These are phyloP conservation scores for Formicarius rufipectus DNA, from an alignment of 2,113 vertebrate genomes.

Conservation along the genomic window DNA sequence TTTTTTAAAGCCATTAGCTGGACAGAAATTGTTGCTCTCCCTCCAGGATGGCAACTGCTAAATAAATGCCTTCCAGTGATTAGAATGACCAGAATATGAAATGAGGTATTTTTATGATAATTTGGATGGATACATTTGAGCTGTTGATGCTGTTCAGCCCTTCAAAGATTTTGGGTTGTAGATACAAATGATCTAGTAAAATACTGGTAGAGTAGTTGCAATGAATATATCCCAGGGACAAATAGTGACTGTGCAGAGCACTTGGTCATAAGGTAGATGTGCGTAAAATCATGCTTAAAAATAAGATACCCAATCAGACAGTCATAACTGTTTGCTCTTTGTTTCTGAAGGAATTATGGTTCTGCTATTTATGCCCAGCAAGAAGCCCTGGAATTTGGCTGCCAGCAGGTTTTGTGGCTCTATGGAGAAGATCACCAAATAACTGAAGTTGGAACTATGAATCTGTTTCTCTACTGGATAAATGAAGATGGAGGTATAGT, in stretches of 20 bases:
- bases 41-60: neutral
- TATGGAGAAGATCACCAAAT: slow-evolving; percentile 88
- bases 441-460: slow-evolving; percentile 94
- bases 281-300: neutral
- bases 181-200: neutral
- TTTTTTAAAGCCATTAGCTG: neutral
- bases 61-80: neutral
- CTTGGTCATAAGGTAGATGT: neutral
- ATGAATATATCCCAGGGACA: neutral
- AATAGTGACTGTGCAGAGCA: neutral
- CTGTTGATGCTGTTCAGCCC: neutral
- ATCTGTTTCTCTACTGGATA: slow-evolving; percentile 91
- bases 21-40: neutral
- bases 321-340: neutral
- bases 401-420: slow-evolving; percentile 92
- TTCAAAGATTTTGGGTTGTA: neutral
- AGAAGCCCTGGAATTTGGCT: slow-evolving; percentile 80
- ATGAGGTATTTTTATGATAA: neutral
- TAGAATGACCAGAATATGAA: neutral
- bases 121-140: neutral
- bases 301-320: neutral
- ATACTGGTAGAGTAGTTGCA: neutral
- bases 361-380: slow-evolving; percentile 81
- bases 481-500: slow-evolving; percentile 89
- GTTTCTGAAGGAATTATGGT: slow-evolving; percentile 84